A percentile compares a stretch with the other conserved stretches of the same genome.
phyloP scores from a whole-genome alignment of 1,140 invertebrate genomes.

The Meloidogyne hapla region DNA sequence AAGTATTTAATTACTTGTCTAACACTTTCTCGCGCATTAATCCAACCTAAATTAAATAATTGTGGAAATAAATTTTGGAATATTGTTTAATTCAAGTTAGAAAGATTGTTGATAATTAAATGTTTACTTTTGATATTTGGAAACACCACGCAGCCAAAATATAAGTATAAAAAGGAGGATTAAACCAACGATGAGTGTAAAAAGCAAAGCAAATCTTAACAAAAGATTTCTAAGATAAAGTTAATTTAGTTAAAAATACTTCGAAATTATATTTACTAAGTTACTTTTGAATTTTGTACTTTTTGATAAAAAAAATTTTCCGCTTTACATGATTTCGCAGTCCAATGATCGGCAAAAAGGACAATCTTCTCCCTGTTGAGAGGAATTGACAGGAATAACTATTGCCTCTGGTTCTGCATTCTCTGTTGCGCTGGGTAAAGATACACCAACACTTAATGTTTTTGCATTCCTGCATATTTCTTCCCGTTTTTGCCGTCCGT shows the following conservation, averaged over 20 bases:
- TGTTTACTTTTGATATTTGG: slow-evolving; percentile 62
- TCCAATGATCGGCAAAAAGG: slow-evolving; percentile 58
- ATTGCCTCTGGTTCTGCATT: not conserved
- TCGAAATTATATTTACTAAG: no score
- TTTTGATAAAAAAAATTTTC: no score
- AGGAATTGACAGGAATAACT: not conserved
- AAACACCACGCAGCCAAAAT: slow-evolving; percentile 63
- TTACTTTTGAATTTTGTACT: no score
- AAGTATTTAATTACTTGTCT: not conserved
- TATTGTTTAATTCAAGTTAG: no score
- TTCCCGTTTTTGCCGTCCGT: not conserved
- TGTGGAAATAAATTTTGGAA: not conserved
- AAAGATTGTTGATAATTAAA: no score
- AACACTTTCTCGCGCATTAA: not conserved
- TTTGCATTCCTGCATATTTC: not conserved
- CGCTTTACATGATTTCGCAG: slow-evolving; percentile 60
- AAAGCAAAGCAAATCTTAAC: slow-evolving; percentile 55
- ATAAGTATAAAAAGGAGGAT: slow-evolving; percentile 61
- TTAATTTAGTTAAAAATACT: not conserved
- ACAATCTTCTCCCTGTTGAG: slow-evolving; percentile 45
- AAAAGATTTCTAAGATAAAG: not conserved
- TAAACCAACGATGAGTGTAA: slow-evolving; percentile 57
- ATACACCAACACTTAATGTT: not conserved
- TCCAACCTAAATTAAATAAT: not conserved
- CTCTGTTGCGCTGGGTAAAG: not conserved